Base-by-base conservation (phyloP, 1,140 invertebrate species). In the Brachionus asplanchnoidis region DNA sequence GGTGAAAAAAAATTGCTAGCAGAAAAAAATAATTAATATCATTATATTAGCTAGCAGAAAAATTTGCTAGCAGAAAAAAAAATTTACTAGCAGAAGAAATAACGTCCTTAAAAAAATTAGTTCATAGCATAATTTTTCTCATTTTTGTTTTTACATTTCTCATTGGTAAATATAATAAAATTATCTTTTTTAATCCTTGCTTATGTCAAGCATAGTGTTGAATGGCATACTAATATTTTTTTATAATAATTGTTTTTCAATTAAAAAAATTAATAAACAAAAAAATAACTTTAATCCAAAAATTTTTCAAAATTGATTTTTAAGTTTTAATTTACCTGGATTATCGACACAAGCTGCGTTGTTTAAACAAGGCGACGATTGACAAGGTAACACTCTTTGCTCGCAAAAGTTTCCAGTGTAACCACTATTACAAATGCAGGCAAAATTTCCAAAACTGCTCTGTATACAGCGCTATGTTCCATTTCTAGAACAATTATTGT, bases 241-340 rank as follows among this genome's bases (percentile, higher is more conserved):
- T 28, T 28, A 96, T 20, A 42, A 66, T 23, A 82, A 17, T n/a
- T 26, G 0, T 26, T 28, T 28, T 53, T 60, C 20, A 32, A 42
- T 28, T 12, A 60, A 42, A 44, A 7, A 12, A 23, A 11, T 50
- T 12, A 9, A 42, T 65, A 2, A 4, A 23, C 6, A 23, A 12
- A 66, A 7, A 70, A n/a, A 36, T 1, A 14, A 17, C n/a, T 26
- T 23, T 12, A 14, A 17, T 11, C 6, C n/a, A 50, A 17, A 36
- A 12, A 12, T 26, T 83, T n/a, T 26, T 42, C 5, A 40, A 46
- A 6, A 36, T 36, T 36, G 32, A 36, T 7, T 36, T 36, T 32
- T 17, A 36, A 50, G 44, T 7, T 11, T 60, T 6, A 40, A 40
- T 2, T 60, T 40, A 70, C 60, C 53, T 23, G 36, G 56, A 32